Percentiles rank a stretch among this genome's conserved stretches.
phyloP scores from a whole-genome alignment of 2,797 vertebrate species.

The Muraenolepis orangiensis region DNA sequence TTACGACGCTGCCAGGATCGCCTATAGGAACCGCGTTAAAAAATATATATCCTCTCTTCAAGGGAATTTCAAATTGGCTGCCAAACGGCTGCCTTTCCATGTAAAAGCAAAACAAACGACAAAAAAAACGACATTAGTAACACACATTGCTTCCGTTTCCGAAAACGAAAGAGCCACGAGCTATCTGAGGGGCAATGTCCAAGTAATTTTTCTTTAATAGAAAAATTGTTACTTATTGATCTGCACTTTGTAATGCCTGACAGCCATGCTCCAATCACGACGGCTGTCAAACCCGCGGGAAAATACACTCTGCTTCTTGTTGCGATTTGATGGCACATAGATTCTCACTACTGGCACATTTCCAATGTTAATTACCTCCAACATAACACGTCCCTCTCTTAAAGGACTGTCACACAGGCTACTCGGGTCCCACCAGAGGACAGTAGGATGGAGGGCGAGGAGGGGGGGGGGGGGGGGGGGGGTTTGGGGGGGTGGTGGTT shows the following conservation, averaged over 20 bases:
- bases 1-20: conserved; percentile 26
- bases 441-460: conserved; percentile 50
- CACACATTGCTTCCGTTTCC: conserved; percentile 7
- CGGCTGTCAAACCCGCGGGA: conserved; percentile 88
- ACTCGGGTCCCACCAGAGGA: conserved; percentile 57
- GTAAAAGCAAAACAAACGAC: conserved; percentile 5
- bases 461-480: conserved; percentile 22
- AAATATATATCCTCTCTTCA: neutral
- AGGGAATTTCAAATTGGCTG: neutral
- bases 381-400: conserved; percentile 53
- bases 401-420: conserved; percentile 51
- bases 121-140: conserved; percentile 21
- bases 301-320: conserved; percentile 75
- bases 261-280: conserved; percentile 91
- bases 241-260: conserved; percentile 89
- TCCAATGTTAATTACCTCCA: conserved; percentile 79
- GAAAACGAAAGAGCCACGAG: conserved; percentile 85
- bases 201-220: conserved; percentile 96
- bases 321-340: conserved; percentile 73
- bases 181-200: conserved; percentile 86
- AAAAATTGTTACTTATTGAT: conserved; percentile 98
- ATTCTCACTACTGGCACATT: conserved; percentile 67
- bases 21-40: neutral
- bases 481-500: neutral
- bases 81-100: neutral